Conservation (phyloP, 1,140 invertebrate species). For the Oedothorax gibbosus region DNA sequence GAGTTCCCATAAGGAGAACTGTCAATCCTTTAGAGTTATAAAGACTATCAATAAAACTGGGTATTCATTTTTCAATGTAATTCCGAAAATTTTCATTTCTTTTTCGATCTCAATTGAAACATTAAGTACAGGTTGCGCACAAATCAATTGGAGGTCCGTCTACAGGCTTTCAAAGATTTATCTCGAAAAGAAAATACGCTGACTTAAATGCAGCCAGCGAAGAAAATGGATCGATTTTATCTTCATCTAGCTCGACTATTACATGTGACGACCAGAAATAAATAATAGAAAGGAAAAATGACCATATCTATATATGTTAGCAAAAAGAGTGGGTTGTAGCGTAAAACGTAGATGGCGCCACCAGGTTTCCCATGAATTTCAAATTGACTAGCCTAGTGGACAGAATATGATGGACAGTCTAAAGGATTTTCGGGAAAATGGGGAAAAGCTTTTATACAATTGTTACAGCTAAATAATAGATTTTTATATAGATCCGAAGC, state of each 20-base stretch:
- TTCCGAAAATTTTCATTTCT: too few relatives aligned
- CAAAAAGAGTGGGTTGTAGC: background rate
- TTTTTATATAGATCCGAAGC: constrained; percentile 16
- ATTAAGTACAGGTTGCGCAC: too few relatives aligned
- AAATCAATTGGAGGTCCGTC: too few relatives aligned
- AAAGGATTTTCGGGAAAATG: constrained; percentile 26
- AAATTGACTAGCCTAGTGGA: constrained; percentile 16
- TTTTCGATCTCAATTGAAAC: background rate
- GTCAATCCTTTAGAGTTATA: too few relatives aligned
- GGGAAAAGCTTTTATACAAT: constrained; percentile 30
- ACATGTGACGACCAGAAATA: constrained; percentile 9
- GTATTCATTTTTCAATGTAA: too few relatives aligned
- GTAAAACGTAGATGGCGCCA: constrained; percentile 20
- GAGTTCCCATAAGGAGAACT: too few relatives aligned
- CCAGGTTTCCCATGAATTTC: constrained; percentile 31
- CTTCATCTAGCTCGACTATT: constrained; percentile 33
- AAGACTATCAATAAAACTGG: too few relatives aligned
- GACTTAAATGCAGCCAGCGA: background rate
- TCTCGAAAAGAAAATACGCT: too few relatives aligned
- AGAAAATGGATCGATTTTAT: constrained; percentile 13
- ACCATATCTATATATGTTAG: background rate
- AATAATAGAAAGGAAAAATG: background rate
- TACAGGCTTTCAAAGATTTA: too few relatives aligned
- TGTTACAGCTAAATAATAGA: constrained; percentile 20
- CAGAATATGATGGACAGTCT: constrained; percentile 9